Evolutionary conservation across 1,140 invertebrate genomes (phyloP), one percentile per base, ranked within the genome.

Genomic region (Lethocerus indicus): DNA sequence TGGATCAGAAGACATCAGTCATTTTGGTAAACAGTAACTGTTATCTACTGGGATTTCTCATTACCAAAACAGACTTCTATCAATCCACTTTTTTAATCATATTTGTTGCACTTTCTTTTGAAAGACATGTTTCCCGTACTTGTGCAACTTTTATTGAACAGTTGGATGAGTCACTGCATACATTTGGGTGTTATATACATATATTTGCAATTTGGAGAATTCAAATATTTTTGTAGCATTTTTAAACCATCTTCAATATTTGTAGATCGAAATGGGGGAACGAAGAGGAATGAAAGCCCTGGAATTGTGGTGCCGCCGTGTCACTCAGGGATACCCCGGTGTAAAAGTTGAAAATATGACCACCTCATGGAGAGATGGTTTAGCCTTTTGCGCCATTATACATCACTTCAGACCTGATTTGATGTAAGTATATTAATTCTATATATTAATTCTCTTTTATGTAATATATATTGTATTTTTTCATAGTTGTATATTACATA

Each of bases 331-430:
- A 56, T 95, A 95, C 66, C 73, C 78, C 2, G 81, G 85, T 57
- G 88, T 95, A 29, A 79, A 79, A 58, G 77, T 93, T 51, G 78
- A 80, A 55, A 91, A 92, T 66, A 90, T 93, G 86, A 90, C 85
- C 47, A 89, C 87, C 49, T 88, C 84, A 2, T 93, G 87, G 87
- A 74, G 87, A 56, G 81, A 92, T 70, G 92, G 92, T 43, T 75
- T 96, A 39, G 88, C 87, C 25, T 96, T 95, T 68, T 97, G 91
- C 71, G 92, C 91, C 43, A 78, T 97, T 65, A 91, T 97, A 59
- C 91, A 95, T 69, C 82, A 89, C 63, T 95, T 91, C 69, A 76
- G 89, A 60, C 91, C 91, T 28, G 90, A 95, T 67, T 74, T 95
- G 53, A 92, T 96, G 90, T 94, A 72, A 91, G 87, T 85, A 63